Evolutionary conservation across 2,113 vertebrate species (phyloP), one percentile per base, ranked within the genome.

Genomic region (Cyprinodon tularosa): DNA sequence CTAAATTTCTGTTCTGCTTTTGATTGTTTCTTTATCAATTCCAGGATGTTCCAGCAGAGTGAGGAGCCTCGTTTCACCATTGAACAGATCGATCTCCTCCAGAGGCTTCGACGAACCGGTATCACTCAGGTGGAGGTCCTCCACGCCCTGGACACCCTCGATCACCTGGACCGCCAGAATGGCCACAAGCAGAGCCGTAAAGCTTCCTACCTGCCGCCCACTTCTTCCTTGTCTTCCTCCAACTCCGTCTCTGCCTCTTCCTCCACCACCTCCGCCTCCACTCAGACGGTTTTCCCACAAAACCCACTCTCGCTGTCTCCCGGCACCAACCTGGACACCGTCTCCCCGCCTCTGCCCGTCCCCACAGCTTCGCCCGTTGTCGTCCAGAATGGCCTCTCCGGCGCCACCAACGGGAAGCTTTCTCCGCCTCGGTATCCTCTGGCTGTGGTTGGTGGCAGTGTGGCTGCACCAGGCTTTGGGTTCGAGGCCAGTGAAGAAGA

Each of bases 41-140:
- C 79, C 93, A 98, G 97, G 96, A 99, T 99, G 98, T 99, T 97
- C 94, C 97, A 97, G 95, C 99, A 97, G 94, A 95, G 96, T n/a
- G 98, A 99, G 74, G 98, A 99, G 90, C 98, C 98, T 93, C 96
- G 98, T 91, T 99, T 98, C 89, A 99, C 98, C 91, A 99, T 99
- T 87, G 98, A 99, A 95, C 98, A 99, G 94, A 99, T 99, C 62
- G 97, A 99, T 93, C 95, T 99, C 86, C 96, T 99, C 81, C 98
- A 99, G 93, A 96, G 98, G 85, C 94, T 99, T n/a, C 90, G 98
- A 77, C 95, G 95, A 76, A 98, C 97, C 0, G 98, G 98, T 5
- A 98, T 99, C 96, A 96, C 96, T 74, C 96, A 96, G 84, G 95
- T 94, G 62, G 97, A 99, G 90, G 96, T 99, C 89, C 95, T 99